A percentile compares a stretch with the other conserved stretches of the same genome.
These are phyloP conservation scores for Prochilodus magdalenae DNA, from an alignment of 2,113 vertebrate genomes.

Conservation along the genomic window DNA sequence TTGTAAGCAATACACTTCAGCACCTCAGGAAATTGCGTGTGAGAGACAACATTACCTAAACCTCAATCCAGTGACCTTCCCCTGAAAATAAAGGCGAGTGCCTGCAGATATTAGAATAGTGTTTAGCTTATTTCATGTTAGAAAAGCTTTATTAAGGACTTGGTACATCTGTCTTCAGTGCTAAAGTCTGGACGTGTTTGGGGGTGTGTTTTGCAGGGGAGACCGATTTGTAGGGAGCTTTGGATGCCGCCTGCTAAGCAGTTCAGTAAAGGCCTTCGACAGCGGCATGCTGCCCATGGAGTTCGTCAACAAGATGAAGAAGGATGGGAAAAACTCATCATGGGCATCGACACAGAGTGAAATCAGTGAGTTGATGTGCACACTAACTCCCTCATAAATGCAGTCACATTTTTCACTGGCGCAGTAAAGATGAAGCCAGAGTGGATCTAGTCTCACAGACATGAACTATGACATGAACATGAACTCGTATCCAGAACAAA, in stretches of 20 bases:
- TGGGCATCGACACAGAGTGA: constrained; percentile 84
- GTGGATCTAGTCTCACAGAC: too few relatives aligned
- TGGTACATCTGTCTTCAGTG: background rate
- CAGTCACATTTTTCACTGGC: too few relatives aligned
- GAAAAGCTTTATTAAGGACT: background rate
- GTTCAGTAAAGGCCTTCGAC: constrained; percentile 98
- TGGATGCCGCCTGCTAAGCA: constrained; percentile 97
- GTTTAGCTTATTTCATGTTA: too few relatives aligned
- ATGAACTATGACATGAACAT: too few relatives aligned
- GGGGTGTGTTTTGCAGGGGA: constrained; percentile 76
- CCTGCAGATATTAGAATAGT: too few relatives aligned
- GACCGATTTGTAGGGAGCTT: constrained; percentile 94
- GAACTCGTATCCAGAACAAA: too few relatives aligned
- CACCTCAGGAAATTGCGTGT: too few relatives aligned
- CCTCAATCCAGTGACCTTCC: too few relatives aligned
- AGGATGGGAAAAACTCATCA: constrained; percentile 95
- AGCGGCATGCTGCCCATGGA: constrained; percentile 97
- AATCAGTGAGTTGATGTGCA: background rate
- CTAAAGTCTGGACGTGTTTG: background rate
- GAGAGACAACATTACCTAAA: too few relatives aligned
- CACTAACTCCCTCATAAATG: background rate
- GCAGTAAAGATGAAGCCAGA: too few relatives aligned
- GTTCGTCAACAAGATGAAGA: constrained; percentile 99
- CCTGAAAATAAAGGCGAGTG: too few relatives aligned
- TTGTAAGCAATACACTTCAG: too few relatives aligned